Conservation (phyloP, 2,113 vertebrate genomes). For the Platysternon megacephalum region DNA sequence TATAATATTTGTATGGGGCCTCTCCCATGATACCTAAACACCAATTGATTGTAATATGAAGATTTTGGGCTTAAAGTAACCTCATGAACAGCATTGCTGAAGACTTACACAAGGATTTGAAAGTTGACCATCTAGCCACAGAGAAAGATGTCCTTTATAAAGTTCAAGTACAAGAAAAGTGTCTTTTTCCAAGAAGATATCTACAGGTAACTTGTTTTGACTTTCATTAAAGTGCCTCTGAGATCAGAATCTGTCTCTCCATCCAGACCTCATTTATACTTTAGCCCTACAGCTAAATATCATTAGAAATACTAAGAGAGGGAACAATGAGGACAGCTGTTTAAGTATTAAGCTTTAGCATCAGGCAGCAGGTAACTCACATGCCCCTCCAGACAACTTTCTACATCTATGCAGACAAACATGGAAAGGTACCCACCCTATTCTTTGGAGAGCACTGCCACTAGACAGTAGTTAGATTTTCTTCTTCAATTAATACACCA, state of each 20-base stretch:
- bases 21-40: not conserved
- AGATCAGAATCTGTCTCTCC: not conserved
- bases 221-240: not conserved
- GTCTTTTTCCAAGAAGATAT: not conserved
- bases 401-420: not conserved
- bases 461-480: accelerated
- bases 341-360: not conserved
- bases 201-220: not conserved
- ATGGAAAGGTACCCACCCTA: not conserved
- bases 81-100: not conserved
- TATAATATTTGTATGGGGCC: not conserved
- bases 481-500: not conserved
- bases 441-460: not conserved
- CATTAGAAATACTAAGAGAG: not conserved
- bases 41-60: not conserved
- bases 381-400: not conserved
- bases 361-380: not conserved
- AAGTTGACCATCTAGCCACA: not conserved
- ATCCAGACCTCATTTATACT: not conserved
- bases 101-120: not conserved
- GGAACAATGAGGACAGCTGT: not conserved
- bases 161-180: not conserved
- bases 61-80: not conserved
- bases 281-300: not conserved
- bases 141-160: not conserved